Conservation (phyloP, 1,140 invertebrate species). For the Pogonognathellus flavescens region DNA sequence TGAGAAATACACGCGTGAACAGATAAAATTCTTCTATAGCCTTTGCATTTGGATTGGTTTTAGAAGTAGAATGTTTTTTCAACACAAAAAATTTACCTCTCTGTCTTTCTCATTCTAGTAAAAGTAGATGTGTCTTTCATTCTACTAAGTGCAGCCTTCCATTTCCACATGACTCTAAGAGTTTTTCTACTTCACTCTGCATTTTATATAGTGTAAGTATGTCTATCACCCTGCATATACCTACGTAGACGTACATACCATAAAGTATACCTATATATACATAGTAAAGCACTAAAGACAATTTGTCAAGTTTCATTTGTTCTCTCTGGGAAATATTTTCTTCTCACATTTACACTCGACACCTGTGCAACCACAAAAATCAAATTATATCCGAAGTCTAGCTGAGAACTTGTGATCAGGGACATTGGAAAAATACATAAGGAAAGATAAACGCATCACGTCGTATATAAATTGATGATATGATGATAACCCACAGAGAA, state of each 20-base stretch:
- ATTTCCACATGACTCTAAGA: background rate
- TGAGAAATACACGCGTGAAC: too few relatives aligned
- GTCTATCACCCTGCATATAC: too few relatives aligned
- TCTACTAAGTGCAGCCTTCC: background rate
- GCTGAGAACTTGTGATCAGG: too few relatives aligned
- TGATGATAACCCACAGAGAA: background rate
- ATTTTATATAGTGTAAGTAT: background rate
- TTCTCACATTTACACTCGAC: background rate
- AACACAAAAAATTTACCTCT: too few relatives aligned
- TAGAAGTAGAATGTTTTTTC: too few relatives aligned
- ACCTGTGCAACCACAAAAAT: slow-evolving; percentile 17
- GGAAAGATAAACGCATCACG: background rate
- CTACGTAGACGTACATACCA: too few relatives aligned
- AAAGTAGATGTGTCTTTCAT: background rate
- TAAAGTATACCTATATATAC: too few relatives aligned
- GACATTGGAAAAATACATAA: background rate
- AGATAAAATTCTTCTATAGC: too few relatives aligned
- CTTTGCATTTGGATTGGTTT: too few relatives aligned
- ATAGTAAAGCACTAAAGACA: background rate
- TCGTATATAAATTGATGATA: background rate
- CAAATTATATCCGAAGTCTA: background rate
- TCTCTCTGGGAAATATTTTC: background rate
- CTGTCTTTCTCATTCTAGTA: too few relatives aligned
- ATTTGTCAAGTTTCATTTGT: slow-evolving; percentile 19
- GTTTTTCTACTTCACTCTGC: background rate